These are phyloP conservation scores for Diorhabda elongata DNA, from an alignment of 1,140 invertebrate genomes.

Conservation along the genomic window DNA sequence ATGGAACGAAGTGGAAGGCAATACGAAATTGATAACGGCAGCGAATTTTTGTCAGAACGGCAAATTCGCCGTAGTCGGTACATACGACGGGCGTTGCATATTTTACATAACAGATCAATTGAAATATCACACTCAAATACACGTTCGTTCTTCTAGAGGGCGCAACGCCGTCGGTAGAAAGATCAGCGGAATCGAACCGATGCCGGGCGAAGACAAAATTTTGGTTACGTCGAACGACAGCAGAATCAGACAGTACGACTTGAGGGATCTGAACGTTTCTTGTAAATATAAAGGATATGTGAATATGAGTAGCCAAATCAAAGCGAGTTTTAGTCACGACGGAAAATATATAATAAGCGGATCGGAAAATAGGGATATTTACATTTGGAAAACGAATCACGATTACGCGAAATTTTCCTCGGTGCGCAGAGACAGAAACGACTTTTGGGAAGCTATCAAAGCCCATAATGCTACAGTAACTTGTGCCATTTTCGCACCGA, in stretches of 20 bases:
- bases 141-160: slow-evolving; percentile 89
- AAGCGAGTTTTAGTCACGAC: slow-evolving; percentile 93
- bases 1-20: slow-evolving; percentile 95
- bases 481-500: slow-evolving; percentile 94
- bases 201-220: slow-evolving; percentile 95
- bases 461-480: slow-evolving; percentile 95
- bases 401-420: slow-evolving; percentile 95
- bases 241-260: slow-evolving; percentile 91
- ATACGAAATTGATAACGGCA: slow-evolving; percentile 92
- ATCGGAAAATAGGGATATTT: slow-evolving; percentile 96
- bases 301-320: slow-evolving; percentile 96
- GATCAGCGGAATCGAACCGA: slow-evolving; percentile 95
- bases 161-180: slow-evolving; percentile 93
- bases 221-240: slow-evolving; percentile 98
- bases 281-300: slow-evolving; percentile 92
- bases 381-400: slow-evolving; percentile 95
- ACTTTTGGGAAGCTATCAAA: slow-evolving; percentile 97
- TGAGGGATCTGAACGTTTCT: slow-evolving; percentile 90
- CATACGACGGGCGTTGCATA: slow-evolving; percentile 95
- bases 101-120: slow-evolving; percentile 98
- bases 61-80: slow-evolving; percentile 96
- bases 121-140: slow-evolving; percentile 97
- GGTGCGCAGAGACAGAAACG: slow-evolving; percentile 89
- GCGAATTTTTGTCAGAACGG: slow-evolving; percentile 98
- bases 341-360: slow-evolving; percentile 96